These are phyloP conservation scores for Malthinus seriepunctatus DNA, from an alignment of 2,888 invertebrate species.

Conservation along the genomic window DNA sequence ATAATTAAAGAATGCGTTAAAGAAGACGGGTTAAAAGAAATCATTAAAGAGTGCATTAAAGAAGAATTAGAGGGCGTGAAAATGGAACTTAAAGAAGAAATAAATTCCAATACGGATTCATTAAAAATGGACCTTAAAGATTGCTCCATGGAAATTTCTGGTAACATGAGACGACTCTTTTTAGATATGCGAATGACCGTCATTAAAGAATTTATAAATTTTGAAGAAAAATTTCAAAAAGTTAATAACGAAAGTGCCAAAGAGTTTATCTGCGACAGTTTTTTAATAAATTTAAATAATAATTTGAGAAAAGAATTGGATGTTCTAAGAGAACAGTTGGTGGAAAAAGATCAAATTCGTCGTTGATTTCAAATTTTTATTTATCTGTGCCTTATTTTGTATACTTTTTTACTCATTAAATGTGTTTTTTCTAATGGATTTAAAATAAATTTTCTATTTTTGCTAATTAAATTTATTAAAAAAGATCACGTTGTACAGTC, in stretches of 20 bases:
- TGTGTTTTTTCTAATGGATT: too few relatives aligned
- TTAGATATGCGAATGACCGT: constrained; percentile 46
- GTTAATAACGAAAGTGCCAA: constrained; percentile 18
- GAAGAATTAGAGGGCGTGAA: constrained; percentile 1
- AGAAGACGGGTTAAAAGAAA: constrained; percentile 19
- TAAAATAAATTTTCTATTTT: too few relatives aligned
- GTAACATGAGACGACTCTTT: constrained; percentile 41
- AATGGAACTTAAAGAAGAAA: constrained; percentile 29
- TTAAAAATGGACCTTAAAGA: constrained; percentile 37
- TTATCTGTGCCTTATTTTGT: too few relatives aligned
- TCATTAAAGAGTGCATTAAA: constrained; percentile 28
- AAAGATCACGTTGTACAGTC: too few relatives aligned
- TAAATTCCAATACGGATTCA: constrained; percentile 1
- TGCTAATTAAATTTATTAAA: too few relatives aligned
- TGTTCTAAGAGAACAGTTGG: constrained; percentile 15
- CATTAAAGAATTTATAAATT: constrained; percentile 47
- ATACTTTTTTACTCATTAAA: too few relatives aligned
- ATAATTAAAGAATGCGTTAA: constrained; percentile 26
- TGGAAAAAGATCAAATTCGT: constrained; percentile 9
- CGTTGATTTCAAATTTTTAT: constrained; percentile 9
- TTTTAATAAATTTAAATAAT: constrained; percentile 18
- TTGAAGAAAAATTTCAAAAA: constrained; percentile 41
- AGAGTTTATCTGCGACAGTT: constrained; percentile 20
- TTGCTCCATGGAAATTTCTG: constrained; percentile 31
- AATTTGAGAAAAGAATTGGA: constrained; percentile 17